Conservation (phyloP, 2,797 vertebrate genomes). For the Lepilemur ruficaudatus region DNA sequence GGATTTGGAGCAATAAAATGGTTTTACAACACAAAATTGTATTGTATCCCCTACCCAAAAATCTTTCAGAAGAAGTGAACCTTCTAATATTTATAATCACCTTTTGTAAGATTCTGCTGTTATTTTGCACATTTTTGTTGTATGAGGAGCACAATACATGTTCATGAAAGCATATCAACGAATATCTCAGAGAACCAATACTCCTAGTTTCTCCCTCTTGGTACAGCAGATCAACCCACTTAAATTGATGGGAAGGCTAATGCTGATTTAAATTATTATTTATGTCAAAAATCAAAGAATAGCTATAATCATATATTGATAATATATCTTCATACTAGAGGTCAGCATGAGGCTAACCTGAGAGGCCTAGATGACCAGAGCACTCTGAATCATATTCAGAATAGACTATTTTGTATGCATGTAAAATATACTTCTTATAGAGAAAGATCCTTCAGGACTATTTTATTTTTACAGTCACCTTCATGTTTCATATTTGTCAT, state of each 20-base stretch:
- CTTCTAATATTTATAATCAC: neutral
- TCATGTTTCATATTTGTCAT: conserved; percentile 38
- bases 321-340: neutral
- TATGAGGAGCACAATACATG: neutral
- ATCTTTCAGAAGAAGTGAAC: neutral
- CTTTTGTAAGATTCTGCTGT: neutral
- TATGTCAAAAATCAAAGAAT: neutral
- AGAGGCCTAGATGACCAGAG: neutral
- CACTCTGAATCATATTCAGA: conserved; percentile 21
- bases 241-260: neutral
- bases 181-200: neutral
- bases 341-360: neutral
- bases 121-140: neutral
- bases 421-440: conserved; percentile 36
- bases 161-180: neutral
- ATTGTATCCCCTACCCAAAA: neutral
- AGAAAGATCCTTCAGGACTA: conserved; percentile 33
- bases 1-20: neutral
- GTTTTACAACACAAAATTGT: neutral
- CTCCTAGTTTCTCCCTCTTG: neutral
- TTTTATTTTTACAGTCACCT: conserved; percentile 59
- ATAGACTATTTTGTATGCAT: neutral
- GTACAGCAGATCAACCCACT: neutral
- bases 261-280: neutral
- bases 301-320: neutral